Percentiles rank a stretch among this genome's conserved stretches.
Conservation (phyloP, 1,140 invertebrate species). For the Hylaeus anthracinus region DNA sequence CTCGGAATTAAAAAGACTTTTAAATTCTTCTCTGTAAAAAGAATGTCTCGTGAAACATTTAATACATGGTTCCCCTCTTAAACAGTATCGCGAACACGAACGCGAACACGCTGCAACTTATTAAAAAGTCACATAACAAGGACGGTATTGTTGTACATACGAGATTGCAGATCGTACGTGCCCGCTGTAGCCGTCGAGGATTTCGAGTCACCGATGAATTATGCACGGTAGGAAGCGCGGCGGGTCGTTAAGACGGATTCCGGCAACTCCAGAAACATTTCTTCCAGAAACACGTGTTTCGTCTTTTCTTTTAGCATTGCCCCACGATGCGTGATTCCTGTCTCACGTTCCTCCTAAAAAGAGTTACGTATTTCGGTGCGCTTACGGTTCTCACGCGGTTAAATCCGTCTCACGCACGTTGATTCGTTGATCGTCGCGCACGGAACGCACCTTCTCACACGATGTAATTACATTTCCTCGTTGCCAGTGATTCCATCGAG, state of each 20-base stretch:
- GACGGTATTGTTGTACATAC: background rate
- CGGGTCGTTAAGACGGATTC: constrained; percentile 24
- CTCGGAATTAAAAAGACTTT: too few species aligned
- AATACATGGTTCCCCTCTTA: too few species aligned
- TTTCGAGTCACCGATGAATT: constrained; percentile 24
- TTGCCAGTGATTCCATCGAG: background rate
- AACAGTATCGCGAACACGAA: too few species aligned
- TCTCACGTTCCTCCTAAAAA: constrained; percentile 33
- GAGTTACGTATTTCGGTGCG: constrained; percentile 22
- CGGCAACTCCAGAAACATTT: background rate
- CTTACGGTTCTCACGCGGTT: constrained; percentile 31
- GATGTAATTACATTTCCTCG: background rate
- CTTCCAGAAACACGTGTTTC: constrained; percentile 39
- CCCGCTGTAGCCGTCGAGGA: background rate
- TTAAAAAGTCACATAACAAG: background rate
- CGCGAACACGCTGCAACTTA: background rate
- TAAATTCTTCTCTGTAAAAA: too few species aligned
- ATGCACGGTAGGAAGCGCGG: constrained; percentile 27
- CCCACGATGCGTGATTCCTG: constrained; percentile 44
- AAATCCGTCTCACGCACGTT: constrained; percentile 3
- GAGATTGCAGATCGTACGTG: background rate
- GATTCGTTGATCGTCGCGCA: background rate
- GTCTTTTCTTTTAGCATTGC: constrained; percentile 20
- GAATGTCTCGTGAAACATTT: too few species aligned
- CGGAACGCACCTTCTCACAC: constrained; percentile 5